Base-by-base conservation (phyloP, 1,140 invertebrate species). In the Delia radicum region DNA sequence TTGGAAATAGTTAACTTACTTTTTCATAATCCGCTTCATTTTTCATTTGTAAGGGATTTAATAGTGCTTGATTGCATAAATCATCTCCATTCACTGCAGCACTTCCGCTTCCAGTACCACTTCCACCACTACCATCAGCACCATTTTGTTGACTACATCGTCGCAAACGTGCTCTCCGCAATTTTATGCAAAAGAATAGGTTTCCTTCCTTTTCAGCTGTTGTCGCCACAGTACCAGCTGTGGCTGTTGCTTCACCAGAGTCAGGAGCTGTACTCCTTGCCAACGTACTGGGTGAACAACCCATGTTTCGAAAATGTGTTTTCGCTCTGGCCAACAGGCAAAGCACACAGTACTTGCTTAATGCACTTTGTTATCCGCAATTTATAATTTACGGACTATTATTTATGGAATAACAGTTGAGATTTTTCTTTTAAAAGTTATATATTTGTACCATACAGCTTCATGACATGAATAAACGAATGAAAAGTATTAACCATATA, bases 11-110 rank as follows among this genome's bases (percentile, higher is more conserved):
- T n/a, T 12, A 18, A 78, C 79, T 80, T 77, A 85, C 84, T 81
- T 85, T 85, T 74, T 85, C 84, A 79, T 84, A 85, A 78, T 85
- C 84, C n/a, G 82, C 78, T 78, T 85, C 84, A 77, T 78, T 84
- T 74, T 85, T 85, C 75, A 76, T 80, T 65, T 85, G 83, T 69
- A 80, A 63, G 13, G 84, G 84, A 82, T 85, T 85, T 24, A 85
- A 77, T 24, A 85, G 79, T 74, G 81, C 79, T 79, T 85, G 84
- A 78, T 82, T 83, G 80, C 83, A 85, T 76, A 81, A 76, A 42
- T 75, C 76, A 29, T 78, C 76, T 4, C 37, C 71, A 55, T 77
- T 81, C 18, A 76, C 79, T 29, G 75, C 78, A 61, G 78, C 81
- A 48, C 80, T 81, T 55, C 83, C 83, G 21, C 46, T 73, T 13